Base-by-base conservation (phyloP, 2,888 invertebrate genomes). In the Mythimna impura region DNA sequence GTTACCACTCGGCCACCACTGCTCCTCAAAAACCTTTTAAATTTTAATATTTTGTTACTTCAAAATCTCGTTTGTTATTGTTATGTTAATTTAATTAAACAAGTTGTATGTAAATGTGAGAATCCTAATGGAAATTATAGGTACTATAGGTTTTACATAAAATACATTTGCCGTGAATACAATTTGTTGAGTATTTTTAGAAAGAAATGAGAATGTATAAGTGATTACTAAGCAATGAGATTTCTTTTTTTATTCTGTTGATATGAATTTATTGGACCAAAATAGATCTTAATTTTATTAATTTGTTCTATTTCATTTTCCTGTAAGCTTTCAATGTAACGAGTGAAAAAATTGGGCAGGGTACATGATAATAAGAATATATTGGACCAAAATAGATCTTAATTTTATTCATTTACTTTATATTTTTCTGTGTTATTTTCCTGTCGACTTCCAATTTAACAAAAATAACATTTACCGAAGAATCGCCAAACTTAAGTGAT, bases 1-100 rank as follows among this genome's bases (percentile, higher is more conserved):
- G 30, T 30, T 30, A 30, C 30, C 30, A 30, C 30, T 30, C 30
- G 30, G 30, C 30, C 30, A 30, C 30, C 30, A 30, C 30, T 30
- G 2, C 30, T 30, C 47, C 17, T 20, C 47, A 6, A 63, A 62
- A 43, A 47, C 50, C 47, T 50, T 50, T 50, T 9, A 63, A 1
- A 30, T 30, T 4, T n/a, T 22, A 36, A 30, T n/a, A 36, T 17
- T n/a, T 22, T 52, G 30, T 65, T 62, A 47, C 22, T 52, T 63
- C 30, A 30, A 50, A 12, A 12, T 43, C 22, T 63, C 66, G 20
- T 63, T 54, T 66, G 17, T 69, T 69, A 69, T 81, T 62, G 62
- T 58, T 61, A 47, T n/a, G 60, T 47, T 64, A 79, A 71, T 81
- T 77, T 36, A 79, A 67, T 71, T 76, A 77, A 61, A 66, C 40